Evolutionary conservation across 2,797 vertebrate genomes (phyloP).

Genomic region (Pampus argenteus): DNA sequence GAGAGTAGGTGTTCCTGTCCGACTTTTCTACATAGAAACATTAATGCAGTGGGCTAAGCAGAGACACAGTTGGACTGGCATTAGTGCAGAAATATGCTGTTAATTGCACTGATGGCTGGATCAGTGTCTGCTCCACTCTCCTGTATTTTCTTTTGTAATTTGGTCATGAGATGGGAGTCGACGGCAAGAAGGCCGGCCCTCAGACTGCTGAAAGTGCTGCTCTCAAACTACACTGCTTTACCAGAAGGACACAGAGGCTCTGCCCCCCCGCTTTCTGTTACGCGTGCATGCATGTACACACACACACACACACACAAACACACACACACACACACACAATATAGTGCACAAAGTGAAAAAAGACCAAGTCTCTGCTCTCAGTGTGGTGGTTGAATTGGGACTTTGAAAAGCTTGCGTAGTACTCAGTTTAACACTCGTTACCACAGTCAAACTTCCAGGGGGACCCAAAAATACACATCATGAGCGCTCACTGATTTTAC

Average conservation of each 20-base stretch:
- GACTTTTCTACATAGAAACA: neutral
- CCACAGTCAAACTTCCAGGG: neutral
- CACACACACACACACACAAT: slow-evolving; percentile 8
- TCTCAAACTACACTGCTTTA: slow-evolving; percentile 81
- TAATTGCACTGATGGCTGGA: slow-evolving; percentile 2
- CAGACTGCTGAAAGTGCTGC: slow-evolving; percentile 79
- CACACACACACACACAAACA: neutral
- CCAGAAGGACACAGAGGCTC: slow-evolving; percentile 69
- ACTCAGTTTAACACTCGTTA: neutral
- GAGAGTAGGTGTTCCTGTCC: neutral
- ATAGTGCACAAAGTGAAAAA: neutral
- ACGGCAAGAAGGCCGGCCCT: slow-evolving; percentile 58
- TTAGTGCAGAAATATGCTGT: slow-evolving; percentile 20
- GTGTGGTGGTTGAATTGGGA: neutral
- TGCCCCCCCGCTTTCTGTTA: slow-evolving; percentile 50
- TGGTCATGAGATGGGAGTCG: slow-evolving; percentile 55
- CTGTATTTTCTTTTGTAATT: slow-evolving; percentile 37
- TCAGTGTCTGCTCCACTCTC: slow-evolving; percentile 11
- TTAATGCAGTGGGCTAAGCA: slow-evolving; percentile 1
- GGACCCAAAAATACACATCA: neutral
- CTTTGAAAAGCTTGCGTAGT: neutral
- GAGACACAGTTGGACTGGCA: neutral
- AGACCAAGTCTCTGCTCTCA: neutral
- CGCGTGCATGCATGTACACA: neutral
- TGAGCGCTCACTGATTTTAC: neutral